Percentiles rank a stretch among this genome's conserved stretches.
Evolutionary conservation across 2,113 vertebrate species (phyloP).

Genomic region (Mormoops blainvillei): DNA sequence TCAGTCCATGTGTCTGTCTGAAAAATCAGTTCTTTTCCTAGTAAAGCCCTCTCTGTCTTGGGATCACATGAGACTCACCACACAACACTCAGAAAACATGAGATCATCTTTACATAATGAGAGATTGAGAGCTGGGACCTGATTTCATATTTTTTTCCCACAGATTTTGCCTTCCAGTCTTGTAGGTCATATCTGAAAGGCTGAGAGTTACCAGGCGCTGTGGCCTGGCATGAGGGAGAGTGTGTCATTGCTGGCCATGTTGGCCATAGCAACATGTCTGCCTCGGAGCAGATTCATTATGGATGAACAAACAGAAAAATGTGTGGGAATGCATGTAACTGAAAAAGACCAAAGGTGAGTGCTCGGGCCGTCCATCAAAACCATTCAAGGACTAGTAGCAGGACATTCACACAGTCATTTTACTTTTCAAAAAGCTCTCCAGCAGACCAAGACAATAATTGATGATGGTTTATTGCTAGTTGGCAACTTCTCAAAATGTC

Average conservation of each 20-base stretch:
- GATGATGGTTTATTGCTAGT: background rate
- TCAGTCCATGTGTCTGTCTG: background rate
- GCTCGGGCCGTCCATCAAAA: background rate
- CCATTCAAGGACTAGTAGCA: background rate
- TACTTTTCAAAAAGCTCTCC: conserved; percentile 27
- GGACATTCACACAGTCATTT: background rate
- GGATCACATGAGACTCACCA: conserved; percentile 50
- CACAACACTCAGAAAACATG: conserved; percentile 35
- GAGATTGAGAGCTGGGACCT: background rate
- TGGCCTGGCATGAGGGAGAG: conserved; percentile 24
- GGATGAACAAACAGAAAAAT: conserved; percentile 32
- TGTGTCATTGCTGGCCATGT: background rate
- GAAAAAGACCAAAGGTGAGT: background rate
- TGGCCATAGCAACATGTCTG: conserved; percentile 32
- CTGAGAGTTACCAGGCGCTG: conserved; percentile 46
- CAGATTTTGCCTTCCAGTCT: conserved; percentile 46
- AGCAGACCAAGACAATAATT: conserved; percentile 9
- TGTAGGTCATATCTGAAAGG: conserved; percentile 50
- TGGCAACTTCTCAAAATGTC: conserved; percentile 8
- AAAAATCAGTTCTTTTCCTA: background rate
- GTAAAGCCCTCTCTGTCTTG: background rate
- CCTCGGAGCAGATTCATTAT: background rate
- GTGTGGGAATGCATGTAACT: background rate
- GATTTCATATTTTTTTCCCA: conserved; percentile 54
- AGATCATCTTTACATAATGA: conserved; percentile 60